Percentiles rank a stretch among this genome's conserved stretches.
Evolutionary conservation across 2,797 vertebrate genomes (phyloP).

Genomic region (Setipinna tenuifilis): DNA sequence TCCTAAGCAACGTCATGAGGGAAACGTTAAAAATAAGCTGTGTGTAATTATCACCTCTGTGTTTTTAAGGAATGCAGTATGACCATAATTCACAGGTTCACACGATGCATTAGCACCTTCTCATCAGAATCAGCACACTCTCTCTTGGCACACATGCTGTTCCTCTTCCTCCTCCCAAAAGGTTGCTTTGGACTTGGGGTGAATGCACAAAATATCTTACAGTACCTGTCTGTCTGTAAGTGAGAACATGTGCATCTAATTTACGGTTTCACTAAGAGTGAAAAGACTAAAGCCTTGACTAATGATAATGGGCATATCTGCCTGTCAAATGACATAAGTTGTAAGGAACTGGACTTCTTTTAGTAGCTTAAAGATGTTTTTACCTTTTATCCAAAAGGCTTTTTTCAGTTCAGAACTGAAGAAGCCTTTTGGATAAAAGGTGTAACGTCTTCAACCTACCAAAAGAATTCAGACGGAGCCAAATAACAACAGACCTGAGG

Average conservation of each 20-base stretch:
- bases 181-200: neutral
- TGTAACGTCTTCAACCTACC: no score
- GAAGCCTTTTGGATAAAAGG: no score
- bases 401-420: no score
- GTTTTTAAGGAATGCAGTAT: slow-evolving; percentile 23
- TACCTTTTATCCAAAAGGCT: no score
- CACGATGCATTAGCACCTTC: neutral
- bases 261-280: neutral
- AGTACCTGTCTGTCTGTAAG: neutral
- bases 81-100: slow-evolving; percentile 12
- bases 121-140: neutral
- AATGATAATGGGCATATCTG: no score
- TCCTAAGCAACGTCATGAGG: neutral
- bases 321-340: no score
- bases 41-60: slow-evolving; percentile 14
- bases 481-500: no score
- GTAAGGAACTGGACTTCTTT: no score
- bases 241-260: no score
- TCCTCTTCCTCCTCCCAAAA: neutral
- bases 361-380: no score
- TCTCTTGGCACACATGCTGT: neutral
- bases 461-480: no score
- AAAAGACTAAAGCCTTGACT: neutral
- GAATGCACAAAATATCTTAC: neutral
- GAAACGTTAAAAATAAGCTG: neutral